Percentiles rank a stretch among this genome's conserved stretches.
Conservation (phyloP, 2,797 vertebrate genomes). For the Malacoctenus gilli region DNA sequence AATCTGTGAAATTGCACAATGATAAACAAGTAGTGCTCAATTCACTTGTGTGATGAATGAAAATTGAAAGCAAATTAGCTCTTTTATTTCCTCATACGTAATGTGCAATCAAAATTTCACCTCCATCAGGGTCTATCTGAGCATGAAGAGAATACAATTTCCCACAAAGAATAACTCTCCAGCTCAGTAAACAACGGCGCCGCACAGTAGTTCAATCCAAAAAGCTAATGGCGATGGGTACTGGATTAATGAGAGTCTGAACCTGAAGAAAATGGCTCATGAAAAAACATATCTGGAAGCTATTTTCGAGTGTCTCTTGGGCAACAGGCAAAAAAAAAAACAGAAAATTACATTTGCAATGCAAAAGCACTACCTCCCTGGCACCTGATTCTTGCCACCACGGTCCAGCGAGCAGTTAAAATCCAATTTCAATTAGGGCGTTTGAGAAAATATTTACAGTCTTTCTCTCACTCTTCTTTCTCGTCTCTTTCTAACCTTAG, state of each 20-base stretch:
- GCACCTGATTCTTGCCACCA: slow-evolving; percentile 60
- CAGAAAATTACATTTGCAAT: slow-evolving; percentile 81
- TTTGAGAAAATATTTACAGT: slow-evolving; percentile 76
- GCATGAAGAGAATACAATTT: slow-evolving; percentile 63
- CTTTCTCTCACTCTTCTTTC: slow-evolving; percentile 26
- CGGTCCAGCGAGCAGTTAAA: slow-evolving; percentile 71
- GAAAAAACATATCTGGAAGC: slow-evolving; percentile 70
- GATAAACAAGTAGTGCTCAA: slow-evolving; percentile 30
- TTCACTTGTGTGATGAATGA: slow-evolving; percentile 50
- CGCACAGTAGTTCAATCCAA: slow-evolving; percentile 47
- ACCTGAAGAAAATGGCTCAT: slow-evolving; percentile 68
- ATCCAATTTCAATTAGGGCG: slow-evolving; percentile 79
- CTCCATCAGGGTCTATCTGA: slow-evolving; percentile 53
- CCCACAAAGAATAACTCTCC: slow-evolving; percentile 33
- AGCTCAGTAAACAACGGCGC: slow-evolving; percentile 64
- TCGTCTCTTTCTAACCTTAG: slow-evolving; percentile 18
- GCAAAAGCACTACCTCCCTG: slow-evolving; percentile 65
- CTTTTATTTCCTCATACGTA: slow-evolving; percentile 55
- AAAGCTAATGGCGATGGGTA: slow-evolving; percentile 63
- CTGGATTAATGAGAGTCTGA: slow-evolving; percentile 68
- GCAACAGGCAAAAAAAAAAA: slow-evolving; percentile 33
- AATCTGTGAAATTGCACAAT: slow-evolving; percentile 45
- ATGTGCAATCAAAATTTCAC: slow-evolving; percentile 56
- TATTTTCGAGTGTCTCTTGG: slow-evolving; percentile 65
- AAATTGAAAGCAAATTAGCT: slow-evolving; percentile 59